Base-by-base conservation (phyloP, 2,797 vertebrate genomes). In the Sebastes jordani region DNA sequence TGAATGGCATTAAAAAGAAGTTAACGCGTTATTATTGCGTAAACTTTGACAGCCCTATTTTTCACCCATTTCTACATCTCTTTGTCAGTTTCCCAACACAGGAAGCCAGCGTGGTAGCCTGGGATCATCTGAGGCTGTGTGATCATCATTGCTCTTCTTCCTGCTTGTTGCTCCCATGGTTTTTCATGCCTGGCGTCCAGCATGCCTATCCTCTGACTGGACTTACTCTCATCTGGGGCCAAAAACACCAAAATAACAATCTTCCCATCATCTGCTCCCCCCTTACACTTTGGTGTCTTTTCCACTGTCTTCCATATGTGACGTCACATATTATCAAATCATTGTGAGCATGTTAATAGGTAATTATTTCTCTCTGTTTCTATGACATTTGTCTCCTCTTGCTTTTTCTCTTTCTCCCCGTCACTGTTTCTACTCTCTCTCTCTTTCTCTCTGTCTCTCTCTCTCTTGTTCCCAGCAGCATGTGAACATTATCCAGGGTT, bases 161-260 rank as follows among this genome's bases (percentile, higher is more conserved):
- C 89, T 93, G 89, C 81, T 91, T 83, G 75, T 86, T 86, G 82
- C 91, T 93, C 92, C 92, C 92, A 92, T 91, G 89, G 81, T 88
- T 92, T 91, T 92, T 91, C 84, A 88, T 92, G 89, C 88, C 79
- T 91, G 77, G 92, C 68, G 82, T 93, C 91, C 85, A 86, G 83
- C 94, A 91, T 95, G 94, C 95, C 94, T 92, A 93, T 96, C 90
- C 88, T 88, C 89, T 96, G 95, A 96, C 92, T 92, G 86, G 88
- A 92, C 87, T 73, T 72, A 78, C 90, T 96, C 91, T 95, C 89
- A 95, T 95, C 93, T 83, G 77, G 74, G 91, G 95, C 93, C 94
- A 92, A 95, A 93, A 87, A 91, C 92, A 92, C 90, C 89, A 91
- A 93, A 94, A 94, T 92, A 93, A 93, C 85, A 89, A 83, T 84